Percentiles rank a stretch among this genome's conserved stretches.
phyloP scores from a whole-genome alignment of 2,113 vertebrate genomes.

The Alexandromys fortis region DNA sequence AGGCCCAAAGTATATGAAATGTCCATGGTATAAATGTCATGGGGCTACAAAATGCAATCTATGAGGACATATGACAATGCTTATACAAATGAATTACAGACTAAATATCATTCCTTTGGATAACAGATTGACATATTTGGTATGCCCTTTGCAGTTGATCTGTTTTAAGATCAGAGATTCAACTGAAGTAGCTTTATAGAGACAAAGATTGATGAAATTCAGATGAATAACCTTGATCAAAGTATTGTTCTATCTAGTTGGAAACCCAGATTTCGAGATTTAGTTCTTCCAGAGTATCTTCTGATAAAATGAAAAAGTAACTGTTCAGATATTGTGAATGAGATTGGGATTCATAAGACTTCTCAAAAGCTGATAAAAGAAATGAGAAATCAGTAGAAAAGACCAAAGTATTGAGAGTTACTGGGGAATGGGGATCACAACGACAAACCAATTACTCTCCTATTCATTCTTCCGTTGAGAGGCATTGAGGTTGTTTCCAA shows the following conservation, averaged over 20 bases:
- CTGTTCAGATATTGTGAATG: not conserved
- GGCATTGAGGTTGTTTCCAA: too few relatives aligned
- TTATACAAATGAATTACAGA: conserved; percentile 8
- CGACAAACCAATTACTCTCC: not conserved
- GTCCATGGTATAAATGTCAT: not conserved
- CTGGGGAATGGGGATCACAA: not conserved
- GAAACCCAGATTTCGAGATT: not conserved
- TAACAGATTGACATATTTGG: not conserved
- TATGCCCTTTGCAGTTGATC: not conserved
- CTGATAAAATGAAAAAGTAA: not conserved
- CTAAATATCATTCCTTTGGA: not conserved
- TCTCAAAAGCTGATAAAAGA: not conserved
- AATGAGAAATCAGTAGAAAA: not conserved
- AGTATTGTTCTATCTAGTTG: not conserved
- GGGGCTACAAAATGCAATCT: conserved; percentile 22
- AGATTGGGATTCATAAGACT: too few relatives aligned
- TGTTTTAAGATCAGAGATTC: not conserved
- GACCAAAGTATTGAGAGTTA: not conserved
- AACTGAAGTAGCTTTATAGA: not conserved
- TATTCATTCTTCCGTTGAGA: too few relatives aligned
- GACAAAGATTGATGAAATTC: conserved; percentile 8
- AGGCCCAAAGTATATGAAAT: not conserved
- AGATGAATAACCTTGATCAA: not conserved
- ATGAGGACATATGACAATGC: conserved; percentile 20
- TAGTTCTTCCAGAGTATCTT: not conserved